Conservation (phyloP, 2,888 invertebrate species). For the Beris morrisii region DNA sequence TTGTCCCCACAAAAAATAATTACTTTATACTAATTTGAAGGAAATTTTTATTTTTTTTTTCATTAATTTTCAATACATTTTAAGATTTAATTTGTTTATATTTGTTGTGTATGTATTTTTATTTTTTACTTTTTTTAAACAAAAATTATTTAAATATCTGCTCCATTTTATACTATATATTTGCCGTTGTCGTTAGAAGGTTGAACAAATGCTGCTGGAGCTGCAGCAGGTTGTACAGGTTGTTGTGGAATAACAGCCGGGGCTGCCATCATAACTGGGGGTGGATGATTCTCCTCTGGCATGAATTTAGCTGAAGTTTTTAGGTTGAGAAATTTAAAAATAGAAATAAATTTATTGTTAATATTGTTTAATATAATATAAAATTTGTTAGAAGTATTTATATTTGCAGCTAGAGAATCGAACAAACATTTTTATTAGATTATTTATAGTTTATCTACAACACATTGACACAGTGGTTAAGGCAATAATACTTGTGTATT, state of each 20-base stretch:
- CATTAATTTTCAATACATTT: background rate
- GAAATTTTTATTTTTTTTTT: background rate
- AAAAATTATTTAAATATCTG: conserved; percentile 7
- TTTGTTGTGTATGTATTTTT: background rate
- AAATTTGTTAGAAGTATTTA: background rate
- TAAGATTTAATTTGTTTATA: background rate
- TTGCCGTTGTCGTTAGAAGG: conserved; percentile 18
- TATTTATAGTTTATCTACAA: conserved; percentile 34
- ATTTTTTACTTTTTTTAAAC: conserved; percentile 9
- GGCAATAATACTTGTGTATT: conserved; percentile 10
- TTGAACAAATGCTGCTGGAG: conserved; percentile 60
- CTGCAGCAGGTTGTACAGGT: conserved; percentile 59
- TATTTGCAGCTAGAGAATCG: background rate
- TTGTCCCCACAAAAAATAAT: too few species aligned
- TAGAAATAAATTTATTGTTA: background rate
- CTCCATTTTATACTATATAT: conserved; percentile 24
- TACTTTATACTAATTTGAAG: background rate
- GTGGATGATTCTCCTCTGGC: conserved; percentile 44
- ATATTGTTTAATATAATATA: background rate
- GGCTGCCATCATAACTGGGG: conserved; percentile 52
- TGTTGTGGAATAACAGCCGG: conserved; percentile 40
- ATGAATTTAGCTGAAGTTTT: conserved; percentile 38
- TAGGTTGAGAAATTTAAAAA: background rate
- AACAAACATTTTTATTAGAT: background rate
- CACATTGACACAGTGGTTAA: conserved; percentile 39